Base-by-base conservation (phyloP, 2,113 vertebrate genomes). In the Anser cygnoides region DNA sequence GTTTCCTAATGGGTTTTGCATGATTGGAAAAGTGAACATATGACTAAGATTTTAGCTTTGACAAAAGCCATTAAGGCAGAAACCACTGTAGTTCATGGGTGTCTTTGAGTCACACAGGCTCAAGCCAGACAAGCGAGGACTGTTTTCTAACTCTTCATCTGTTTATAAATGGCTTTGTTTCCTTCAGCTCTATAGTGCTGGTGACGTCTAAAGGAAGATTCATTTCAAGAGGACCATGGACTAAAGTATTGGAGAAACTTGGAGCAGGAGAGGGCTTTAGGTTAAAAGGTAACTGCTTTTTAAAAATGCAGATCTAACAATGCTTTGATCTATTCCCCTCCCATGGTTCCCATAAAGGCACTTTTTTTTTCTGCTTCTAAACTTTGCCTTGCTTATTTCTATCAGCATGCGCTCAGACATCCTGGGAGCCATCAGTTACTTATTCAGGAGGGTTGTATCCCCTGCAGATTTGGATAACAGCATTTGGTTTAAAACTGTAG, bases 201-300 rank as follows among this genome's bases (percentile, higher is more conserved):
- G 87, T 99, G 91, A 98, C 98, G 3, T 99, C 99, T 4, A 99
- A 99, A 95, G 99, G 99, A 72, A 98, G 97, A 61, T 97, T 98
- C 19, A 43, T 98, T 80, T 97, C 98, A 61, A 98, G 97, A 97
- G 99, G 99, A 90, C 97, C 97, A 1, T 99, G 99, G 99, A 99
- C 98, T 41, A 99, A 98, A 97, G 97, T 98, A 33, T 96, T 99
- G 90, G 98, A 98, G 65, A 98, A 93, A 83, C 98, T 99, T 33
- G 99, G 99, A 50, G 98, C 96, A 54, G 97, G 98, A 70, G 97
- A 96, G 16, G 97, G 84, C 9, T 88, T 99, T 90, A 98, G 96
- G 79, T 75, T 99, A 85, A 99, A 98, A 99, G 99, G 99, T 99
- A 97, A 95, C 26, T 8, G 14, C 18, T 44, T 28, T 80, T 83